Evolutionary conservation across 2,113 vertebrate species (phyloP).

Genomic region (Zapornia atra): DNA sequence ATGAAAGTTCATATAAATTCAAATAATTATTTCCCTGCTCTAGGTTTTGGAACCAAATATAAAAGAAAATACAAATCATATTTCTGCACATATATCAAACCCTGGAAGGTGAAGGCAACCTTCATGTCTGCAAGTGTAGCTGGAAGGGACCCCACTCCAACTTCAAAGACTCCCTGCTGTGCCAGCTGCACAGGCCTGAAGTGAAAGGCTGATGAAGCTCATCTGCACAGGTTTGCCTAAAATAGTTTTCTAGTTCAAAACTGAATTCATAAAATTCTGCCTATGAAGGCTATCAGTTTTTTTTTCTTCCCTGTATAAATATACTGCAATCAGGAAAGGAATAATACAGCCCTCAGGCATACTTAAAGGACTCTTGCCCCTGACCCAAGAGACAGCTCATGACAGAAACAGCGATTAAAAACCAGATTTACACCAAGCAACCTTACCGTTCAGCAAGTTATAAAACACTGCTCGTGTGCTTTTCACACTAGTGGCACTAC

Average conservation of each 20-base stretch:
- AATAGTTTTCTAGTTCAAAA: background rate
- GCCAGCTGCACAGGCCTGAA: background rate
- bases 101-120: background rate
- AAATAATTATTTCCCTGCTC: background rate
- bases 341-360: background rate
- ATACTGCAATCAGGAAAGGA: background rate
- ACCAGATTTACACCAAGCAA: background rate
- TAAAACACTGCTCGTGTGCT: constrained; percentile 98
- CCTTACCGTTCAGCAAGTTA: constrained; percentile 91
- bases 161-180: background rate
- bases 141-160: background rate
- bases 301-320: background rate
- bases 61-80: background rate
- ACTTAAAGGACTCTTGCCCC: background rate
- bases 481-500: constrained; percentile 92
- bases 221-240: background rate
- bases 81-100: background rate
- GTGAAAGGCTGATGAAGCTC: background rate
- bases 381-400: background rate
- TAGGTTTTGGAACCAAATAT: background rate
- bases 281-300: accelerated
- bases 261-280: background rate
- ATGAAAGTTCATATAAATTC: background rate
- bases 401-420: background rate
- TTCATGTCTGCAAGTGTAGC: background rate